phyloP scores from a whole-genome alignment of 2,797 vertebrate species.

The Emys orbicularis region DNA sequence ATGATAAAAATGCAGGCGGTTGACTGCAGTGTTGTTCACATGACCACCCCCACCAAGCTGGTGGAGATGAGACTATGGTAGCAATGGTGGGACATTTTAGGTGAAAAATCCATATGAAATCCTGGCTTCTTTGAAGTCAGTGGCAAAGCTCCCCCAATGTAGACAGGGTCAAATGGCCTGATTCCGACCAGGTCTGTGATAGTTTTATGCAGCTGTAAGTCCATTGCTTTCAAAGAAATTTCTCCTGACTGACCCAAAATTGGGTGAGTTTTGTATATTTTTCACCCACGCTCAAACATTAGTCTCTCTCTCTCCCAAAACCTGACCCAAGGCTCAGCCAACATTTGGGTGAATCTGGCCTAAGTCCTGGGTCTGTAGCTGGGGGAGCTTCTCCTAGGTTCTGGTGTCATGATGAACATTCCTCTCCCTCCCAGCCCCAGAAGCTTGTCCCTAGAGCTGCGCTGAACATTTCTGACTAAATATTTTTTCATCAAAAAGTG shows the following conservation, averaged over 20 bases:
- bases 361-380: neutral
- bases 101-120: neutral
- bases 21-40: neutral
- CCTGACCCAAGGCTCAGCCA: neutral
- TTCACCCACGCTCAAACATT: neutral
- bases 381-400: neutral
- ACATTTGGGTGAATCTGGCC: neutral
- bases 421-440: neutral
- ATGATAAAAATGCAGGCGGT: neutral
- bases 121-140: neutral
- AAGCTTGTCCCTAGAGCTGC: fast-evolving
- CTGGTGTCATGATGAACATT: neutral
- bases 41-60: neutral
- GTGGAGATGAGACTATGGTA: neutral
- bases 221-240: neutral
- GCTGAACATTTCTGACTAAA: neutral
- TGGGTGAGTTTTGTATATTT: fast-evolving
- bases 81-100: fast-evolving
- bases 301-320: neutral
- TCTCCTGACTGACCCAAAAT: neutral
- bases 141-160: neutral
- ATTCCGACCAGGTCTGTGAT: fast-evolving
- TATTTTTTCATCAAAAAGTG: fast-evolving
- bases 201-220: neutral
- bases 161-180: neutral